phyloP scores from a whole-genome alignment of 2,888 invertebrate genomes.

The Pinctada fucata region DNA sequence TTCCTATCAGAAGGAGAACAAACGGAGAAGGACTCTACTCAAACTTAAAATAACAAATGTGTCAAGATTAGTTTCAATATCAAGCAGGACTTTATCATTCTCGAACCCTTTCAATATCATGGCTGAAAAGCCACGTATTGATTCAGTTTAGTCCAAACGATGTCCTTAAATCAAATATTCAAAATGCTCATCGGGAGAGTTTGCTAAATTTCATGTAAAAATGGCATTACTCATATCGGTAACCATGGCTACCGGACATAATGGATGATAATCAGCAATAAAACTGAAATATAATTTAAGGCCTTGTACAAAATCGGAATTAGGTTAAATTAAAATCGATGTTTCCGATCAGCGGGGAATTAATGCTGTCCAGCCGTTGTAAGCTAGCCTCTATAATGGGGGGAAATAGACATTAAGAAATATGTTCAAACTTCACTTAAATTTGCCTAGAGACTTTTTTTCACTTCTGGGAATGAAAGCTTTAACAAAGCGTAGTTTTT shows the following conservation, averaged over 20 bases:
- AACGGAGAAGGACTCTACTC: no score
- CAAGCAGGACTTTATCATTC: no score
- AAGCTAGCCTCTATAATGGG: neutral
- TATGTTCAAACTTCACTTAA: no score
- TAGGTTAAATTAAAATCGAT: constrained; percentile 35
- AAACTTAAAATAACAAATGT: no score
- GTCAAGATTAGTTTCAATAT: no score
- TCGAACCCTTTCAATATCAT: no score
- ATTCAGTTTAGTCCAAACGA: neutral
- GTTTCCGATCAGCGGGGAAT: neutral
- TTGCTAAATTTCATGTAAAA: constrained; percentile 42
- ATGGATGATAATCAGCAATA: constrained; percentile 39
- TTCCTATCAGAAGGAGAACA: no score
- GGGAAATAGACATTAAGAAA: no score
- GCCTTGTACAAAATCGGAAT: constrained; percentile 38
- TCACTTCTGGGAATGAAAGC: neutral
- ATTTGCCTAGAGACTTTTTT: neutral
- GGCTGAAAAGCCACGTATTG: no score
- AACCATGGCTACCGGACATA: constrained; percentile 40
- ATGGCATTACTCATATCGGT: constrained; percentile 39
- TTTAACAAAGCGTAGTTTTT: neutral
- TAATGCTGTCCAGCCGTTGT: neutral
- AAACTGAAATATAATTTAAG: constrained; percentile 44
- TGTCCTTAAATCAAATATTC: constrained; percentile 40
- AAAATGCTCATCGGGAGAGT: constrained; percentile 36